These are phyloP conservation scores for Mactromeris polynyma DNA, from an alignment of 2,888 invertebrate genomes.

Conservation along the genomic window DNA sequence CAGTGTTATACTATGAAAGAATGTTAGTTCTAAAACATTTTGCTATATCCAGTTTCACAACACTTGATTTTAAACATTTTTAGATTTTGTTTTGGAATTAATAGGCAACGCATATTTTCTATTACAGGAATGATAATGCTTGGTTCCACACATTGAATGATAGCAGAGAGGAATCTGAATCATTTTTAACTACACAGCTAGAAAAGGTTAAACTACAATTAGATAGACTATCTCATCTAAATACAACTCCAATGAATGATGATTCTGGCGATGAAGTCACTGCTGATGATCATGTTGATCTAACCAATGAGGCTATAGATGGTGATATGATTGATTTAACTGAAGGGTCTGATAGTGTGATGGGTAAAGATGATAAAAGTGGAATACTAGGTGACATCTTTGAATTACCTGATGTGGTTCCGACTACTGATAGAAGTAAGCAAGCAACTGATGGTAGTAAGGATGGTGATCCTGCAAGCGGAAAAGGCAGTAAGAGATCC, in stretches of 20 bases:
- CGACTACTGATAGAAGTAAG: neutral
- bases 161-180: neutral
- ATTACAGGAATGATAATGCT: neutral
- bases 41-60: too few species aligned
- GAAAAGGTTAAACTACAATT: neutral
- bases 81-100: too few species aligned
- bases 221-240: neutral
- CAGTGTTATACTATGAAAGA: too few species aligned
- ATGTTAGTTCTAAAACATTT: too few species aligned
- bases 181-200: neutral
- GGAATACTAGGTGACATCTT: neutral
- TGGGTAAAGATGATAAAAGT: neutral
- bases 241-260: neutral
- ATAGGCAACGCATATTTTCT: neutral
- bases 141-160: neutral
- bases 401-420: neutral
- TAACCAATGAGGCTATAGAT: neutral
- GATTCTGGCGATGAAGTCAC: neutral
- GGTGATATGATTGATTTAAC: conserved; percentile 1
- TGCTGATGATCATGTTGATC: neutral
- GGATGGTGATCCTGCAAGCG: neutral
- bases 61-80: too few species aligned
- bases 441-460: neutral
- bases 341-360: neutral
- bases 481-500: neutral